These are phyloP conservation scores for Channa striata DNA, from an alignment of 2,797 vertebrate genomes.

Conservation along the genomic window DNA sequence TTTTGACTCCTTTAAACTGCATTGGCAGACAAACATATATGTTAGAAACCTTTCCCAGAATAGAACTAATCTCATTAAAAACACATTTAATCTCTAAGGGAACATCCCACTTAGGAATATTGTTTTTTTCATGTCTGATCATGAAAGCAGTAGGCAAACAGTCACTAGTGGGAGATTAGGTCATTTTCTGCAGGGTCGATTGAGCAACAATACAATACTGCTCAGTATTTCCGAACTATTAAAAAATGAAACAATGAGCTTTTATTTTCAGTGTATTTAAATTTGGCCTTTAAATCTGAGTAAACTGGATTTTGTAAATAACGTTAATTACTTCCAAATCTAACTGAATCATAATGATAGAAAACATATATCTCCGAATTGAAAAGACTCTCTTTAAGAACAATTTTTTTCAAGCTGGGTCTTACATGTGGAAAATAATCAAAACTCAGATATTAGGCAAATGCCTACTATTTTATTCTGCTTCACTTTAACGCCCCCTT, in stretches of 20 bases:
- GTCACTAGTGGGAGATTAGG: not conserved
- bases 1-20: not conserved
- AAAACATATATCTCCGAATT: not conserved
- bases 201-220: not conserved
- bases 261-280: not conserved
- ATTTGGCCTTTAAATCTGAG: not conserved
- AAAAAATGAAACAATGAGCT: not conserved
- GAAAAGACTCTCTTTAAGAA: not conserved
- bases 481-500: not conserved
- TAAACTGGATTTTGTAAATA: not conserved
- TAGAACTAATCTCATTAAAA: not conserved
- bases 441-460: no score
- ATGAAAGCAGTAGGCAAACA: conserved; percentile 12
- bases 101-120: not conserved
- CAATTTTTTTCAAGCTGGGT: not conserved
- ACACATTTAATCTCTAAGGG: not conserved
- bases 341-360: not conserved
- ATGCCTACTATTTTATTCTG: no score
- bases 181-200: not conserved
- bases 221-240: not conserved
- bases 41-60: not conserved
- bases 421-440: not conserved
- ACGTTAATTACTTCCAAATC: not conserved
- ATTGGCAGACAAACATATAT: conserved; percentile 23
- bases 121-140: not conserved